Percentiles rank a stretch among this genome's conserved stretches.
These are phyloP conservation scores for Gambelia wislizenii DNA, from an alignment of 2,797 vertebrate species.

Conservation along the genomic window DNA sequence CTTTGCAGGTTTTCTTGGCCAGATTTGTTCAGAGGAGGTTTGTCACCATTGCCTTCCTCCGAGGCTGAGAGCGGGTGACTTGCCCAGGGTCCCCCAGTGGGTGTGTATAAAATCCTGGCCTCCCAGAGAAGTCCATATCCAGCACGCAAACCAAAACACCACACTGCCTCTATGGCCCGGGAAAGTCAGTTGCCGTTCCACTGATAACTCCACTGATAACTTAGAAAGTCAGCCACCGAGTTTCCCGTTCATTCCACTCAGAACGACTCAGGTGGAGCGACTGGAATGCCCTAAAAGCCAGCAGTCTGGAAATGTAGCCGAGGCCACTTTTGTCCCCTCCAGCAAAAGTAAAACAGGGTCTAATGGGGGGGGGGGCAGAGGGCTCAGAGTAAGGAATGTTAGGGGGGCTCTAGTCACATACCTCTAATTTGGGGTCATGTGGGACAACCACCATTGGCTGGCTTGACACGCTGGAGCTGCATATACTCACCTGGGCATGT, in stretches of 20 bases:
- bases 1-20: too few relatives aligned
- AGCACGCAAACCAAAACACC: too few relatives aligned
- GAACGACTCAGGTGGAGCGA: background rate
- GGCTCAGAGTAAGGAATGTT: fast-evolving
- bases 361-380: background rate
- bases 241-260: too few relatives aligned
- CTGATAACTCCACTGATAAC: background rate
- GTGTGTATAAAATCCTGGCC: too few relatives aligned
- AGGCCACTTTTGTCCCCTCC: background rate
- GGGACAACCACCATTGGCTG: fast-evolving
- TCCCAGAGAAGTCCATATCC: too few relatives aligned
- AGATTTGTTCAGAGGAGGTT: background rate
- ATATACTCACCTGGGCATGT: conserved; percentile 14
- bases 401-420: fast-evolving
- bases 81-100: too few relatives aligned
- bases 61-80: too few relatives aligned
- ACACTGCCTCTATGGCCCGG: too few relatives aligned
- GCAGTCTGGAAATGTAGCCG: background rate
- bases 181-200: background rate
- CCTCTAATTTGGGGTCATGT: fast-evolving
- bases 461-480: background rate
- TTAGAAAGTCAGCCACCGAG: too few relatives aligned
- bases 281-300: background rate
- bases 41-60: too few relatives aligned
- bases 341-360: background rate